These are phyloP conservation scores for Nymphalis io DNA, from an alignment of 1,140 invertebrate genomes.

Conservation along the genomic window DNA sequence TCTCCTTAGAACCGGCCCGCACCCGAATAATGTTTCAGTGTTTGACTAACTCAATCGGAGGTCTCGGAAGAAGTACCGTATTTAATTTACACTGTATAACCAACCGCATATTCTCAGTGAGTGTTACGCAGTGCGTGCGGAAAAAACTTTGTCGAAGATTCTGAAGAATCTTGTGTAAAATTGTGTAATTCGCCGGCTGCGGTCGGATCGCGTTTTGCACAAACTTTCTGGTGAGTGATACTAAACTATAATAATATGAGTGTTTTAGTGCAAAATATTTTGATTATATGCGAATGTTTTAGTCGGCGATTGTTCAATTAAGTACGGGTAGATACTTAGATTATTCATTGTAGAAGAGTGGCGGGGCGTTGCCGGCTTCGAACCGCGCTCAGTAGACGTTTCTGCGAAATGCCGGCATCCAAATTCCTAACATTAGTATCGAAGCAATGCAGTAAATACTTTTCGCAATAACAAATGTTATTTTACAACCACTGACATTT, in stretches of 20 bases:
- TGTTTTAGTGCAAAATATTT: conserved; percentile 28
- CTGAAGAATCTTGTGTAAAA: conserved; percentile 80
- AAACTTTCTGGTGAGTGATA: conserved; percentile 76
- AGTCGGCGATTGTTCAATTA: conserved; percentile 19
- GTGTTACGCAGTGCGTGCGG: conserved; percentile 79
- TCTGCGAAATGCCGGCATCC: conserved; percentile 67
- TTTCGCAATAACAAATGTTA: conserved; percentile 13
- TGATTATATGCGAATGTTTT: conserved; percentile 27
- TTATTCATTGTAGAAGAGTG: conserved; percentile 42
- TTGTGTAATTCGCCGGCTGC: conserved; percentile 77
- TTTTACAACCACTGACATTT: conserved; percentile 10
- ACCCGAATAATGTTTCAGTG: conserved; percentile 80
- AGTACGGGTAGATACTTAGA: conserved; percentile 49
- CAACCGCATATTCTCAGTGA: conserved; percentile 78
- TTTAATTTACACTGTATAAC: conserved; percentile 78
- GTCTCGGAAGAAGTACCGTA: conserved; percentile 78
- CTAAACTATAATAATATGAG: conserved; percentile 20
- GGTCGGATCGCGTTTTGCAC: conserved; percentile 74
- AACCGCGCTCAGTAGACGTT: conserved; percentile 59
- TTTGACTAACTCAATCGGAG: conserved; percentile 79
- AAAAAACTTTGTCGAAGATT: conserved; percentile 81
- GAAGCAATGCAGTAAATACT: conserved; percentile 28
- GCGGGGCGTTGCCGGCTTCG: conserved; percentile 72
- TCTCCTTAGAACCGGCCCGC: conserved; percentile 73
- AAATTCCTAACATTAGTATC: conserved; percentile 58